phyloP scores from a whole-genome alignment of 2,888 invertebrate species.

The Branchipolynoe longqiensis region DNA sequence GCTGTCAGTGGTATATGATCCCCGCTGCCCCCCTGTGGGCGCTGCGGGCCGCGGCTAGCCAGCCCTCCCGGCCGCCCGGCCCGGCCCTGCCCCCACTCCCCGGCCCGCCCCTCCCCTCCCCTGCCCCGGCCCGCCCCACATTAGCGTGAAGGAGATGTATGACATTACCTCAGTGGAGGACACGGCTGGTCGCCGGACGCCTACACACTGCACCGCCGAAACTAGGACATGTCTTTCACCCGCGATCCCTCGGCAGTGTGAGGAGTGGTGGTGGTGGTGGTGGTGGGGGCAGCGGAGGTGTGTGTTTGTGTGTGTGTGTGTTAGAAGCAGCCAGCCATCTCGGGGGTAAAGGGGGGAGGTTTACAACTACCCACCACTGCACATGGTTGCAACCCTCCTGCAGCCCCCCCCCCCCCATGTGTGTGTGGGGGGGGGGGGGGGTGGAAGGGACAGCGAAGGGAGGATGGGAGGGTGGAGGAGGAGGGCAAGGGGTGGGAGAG shows the following conservation, averaged over 20 bases:
- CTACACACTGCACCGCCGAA: constrained; percentile 20
- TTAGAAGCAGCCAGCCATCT: neutral
- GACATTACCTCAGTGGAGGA: constrained; percentile 51
- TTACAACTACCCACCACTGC: neutral
- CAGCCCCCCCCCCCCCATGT: too few species aligned
- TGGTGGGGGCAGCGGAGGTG: neutral
- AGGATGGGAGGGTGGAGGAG: neutral
- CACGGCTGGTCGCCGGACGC: constrained; percentile 34
- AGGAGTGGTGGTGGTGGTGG: too few species aligned
- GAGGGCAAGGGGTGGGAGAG: neutral
- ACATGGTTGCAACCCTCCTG: too few species aligned
- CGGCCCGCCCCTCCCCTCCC: too few species aligned
- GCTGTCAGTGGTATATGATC: constrained; percentile 50
- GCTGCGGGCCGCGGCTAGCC: constrained; percentile 3
- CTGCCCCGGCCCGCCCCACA: constrained; percentile 11
- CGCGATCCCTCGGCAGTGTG: constrained; percentile 37
- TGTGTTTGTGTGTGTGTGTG: neutral
- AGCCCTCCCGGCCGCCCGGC: too few species aligned
- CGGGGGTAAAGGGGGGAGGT: too few species aligned
- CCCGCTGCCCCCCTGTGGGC: constrained; percentile 22
- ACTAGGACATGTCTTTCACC: constrained; percentile 56
- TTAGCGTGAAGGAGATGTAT: constrained; percentile 37
- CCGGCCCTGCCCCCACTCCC: too few species aligned
- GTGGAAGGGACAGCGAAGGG: neutral
- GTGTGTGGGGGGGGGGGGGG: neutral